A percentile compares a stretch with the other conserved stretches of the same genome.
Evolutionary conservation across 1,140 invertebrate species (phyloP).

Genomic region (Yoshiicerus persimilis): DNA sequence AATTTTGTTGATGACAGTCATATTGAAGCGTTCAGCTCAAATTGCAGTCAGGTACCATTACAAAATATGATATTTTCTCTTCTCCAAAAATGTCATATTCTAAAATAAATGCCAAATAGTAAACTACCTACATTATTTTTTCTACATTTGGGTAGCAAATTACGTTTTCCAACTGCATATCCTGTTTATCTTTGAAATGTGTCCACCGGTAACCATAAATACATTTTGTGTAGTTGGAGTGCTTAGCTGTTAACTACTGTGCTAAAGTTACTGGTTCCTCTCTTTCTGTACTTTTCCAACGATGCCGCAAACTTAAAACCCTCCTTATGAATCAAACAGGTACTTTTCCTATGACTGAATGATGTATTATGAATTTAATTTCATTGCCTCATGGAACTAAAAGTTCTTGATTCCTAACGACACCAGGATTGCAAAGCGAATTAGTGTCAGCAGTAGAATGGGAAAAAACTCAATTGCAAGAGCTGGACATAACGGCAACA

Average conservation of each 20-base stretch:
- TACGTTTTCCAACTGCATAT: too few relatives aligned
- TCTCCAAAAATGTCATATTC: too few relatives aligned
- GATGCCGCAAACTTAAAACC: conserved; percentile 87
- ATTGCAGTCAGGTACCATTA: conserved; percentile 75
- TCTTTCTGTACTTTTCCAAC: conserved; percentile 88
- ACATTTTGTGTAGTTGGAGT: conserved; percentile 78
- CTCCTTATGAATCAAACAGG: conserved; percentile 95
- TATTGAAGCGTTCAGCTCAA: conserved; percentile 95
- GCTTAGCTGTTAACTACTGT: conserved; percentile 94
- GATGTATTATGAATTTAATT: too few relatives aligned
- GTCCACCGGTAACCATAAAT: not conserved
- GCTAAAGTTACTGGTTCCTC: conserved; percentile 95
- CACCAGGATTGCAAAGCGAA: conserved; percentile 73
- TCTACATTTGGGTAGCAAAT: too few relatives aligned
- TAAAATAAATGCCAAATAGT: too few relatives aligned
- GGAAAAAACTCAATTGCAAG: conserved; percentile 92
- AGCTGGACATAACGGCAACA: conserved; percentile 95
- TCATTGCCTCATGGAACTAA: not conserved
- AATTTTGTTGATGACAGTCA: conserved; percentile 98
- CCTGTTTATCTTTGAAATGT: too few relatives aligned
- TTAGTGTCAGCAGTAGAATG: conserved; percentile 94
- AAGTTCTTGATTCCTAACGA: not conserved
- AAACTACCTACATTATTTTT: too few relatives aligned
- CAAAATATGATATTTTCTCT: too few relatives aligned
- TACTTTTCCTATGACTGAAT: too few relatives aligned